Conservation (phyloP, 2,113 vertebrate genomes). For the Bufo gargarizans region DNA sequence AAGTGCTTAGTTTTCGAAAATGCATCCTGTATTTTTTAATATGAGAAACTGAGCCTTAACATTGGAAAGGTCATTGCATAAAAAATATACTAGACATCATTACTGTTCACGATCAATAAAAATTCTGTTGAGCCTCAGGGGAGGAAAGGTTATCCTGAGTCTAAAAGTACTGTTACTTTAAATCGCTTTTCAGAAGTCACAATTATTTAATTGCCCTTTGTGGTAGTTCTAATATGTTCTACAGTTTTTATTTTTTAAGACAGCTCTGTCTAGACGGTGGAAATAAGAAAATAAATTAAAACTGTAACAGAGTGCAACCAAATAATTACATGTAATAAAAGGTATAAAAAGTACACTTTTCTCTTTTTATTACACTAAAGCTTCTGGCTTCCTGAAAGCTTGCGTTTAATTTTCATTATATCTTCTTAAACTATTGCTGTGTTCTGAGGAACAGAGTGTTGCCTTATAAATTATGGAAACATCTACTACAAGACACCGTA, state of each 20-base stretch:
- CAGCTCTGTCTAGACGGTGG: not conserved
- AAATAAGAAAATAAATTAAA: not conserved
- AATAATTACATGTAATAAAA: constrained; percentile 15
- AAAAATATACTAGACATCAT: not conserved
- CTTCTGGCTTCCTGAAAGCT: not conserved
- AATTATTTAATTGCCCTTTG: not conserved
- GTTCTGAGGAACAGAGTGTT: not conserved
- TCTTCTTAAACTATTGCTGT: not conserved
- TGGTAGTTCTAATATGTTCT: not conserved
- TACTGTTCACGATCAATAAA: not conserved
- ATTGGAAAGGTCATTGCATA: not conserved
- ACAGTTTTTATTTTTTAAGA: not conserved
- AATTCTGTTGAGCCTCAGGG: not conserved
- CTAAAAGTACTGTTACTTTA: not conserved
- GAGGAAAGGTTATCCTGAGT: not conserved
- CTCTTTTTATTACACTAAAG: not conserved
- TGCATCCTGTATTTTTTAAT: not conserved
- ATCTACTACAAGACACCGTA: not conserved
- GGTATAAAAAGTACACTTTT: not conserved
- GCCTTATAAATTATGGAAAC: constrained; percentile 22
- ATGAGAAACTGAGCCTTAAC: not conserved
- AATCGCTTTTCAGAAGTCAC: constrained; percentile 2
- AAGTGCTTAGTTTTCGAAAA: not conserved
- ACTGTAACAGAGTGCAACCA: not conserved
- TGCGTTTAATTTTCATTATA: constrained; percentile 3